phyloP scores from a whole-genome alignment of 2,888 invertebrate species.

The Chydorus sphaericus region DNA sequence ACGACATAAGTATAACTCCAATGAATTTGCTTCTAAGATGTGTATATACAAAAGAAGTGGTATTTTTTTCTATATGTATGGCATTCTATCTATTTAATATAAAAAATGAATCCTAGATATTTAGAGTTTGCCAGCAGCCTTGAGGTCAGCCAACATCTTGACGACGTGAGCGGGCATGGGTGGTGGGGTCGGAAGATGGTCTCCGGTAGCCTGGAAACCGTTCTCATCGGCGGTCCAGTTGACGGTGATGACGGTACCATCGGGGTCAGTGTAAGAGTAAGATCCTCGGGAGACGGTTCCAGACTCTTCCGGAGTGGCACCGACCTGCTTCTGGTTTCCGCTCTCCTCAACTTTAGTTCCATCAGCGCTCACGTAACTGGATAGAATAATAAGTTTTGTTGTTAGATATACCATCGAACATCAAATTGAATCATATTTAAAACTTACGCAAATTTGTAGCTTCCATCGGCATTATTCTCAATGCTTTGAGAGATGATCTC shows the following conservation, averaged over 20 bases:
- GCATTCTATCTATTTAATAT: too few species aligned
- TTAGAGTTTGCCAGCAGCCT: slow-evolving; percentile 1
- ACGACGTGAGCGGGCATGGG: slow-evolving; percentile 12
- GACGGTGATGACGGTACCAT: slow-evolving; percentile 35
- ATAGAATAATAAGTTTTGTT: background rate
- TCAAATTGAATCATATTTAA: background rate
- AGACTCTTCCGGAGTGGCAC: slow-evolving; percentile 9
- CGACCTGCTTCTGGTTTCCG: slow-evolving; percentile 10
- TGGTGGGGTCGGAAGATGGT: slow-evolving; percentile 13
- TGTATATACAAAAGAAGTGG: too few species aligned
- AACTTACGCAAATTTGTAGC: slow-evolving; percentile 10
- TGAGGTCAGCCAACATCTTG: slow-evolving; percentile 8
- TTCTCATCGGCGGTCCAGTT: slow-evolving; percentile 40
- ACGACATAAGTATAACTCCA: too few species aligned
- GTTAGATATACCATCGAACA: background rate
- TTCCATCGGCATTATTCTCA: slow-evolving; percentile 14
- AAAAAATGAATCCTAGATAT: background rate
- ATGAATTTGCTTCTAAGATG: too few species aligned
- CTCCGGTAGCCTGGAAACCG: slow-evolving; percentile 36
- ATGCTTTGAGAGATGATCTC: slow-evolving; percentile 8
- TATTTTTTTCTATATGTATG: too few species aligned
- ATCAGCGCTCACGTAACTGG: slow-evolving; percentile 13
- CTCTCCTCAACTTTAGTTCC: slow-evolving; percentile 10
- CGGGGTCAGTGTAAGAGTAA: slow-evolving; percentile 35
- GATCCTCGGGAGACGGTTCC: slow-evolving; percentile 32